Evolutionary conservation across 2,113 vertebrate species (phyloP).

Genomic region (Corydoras sp.): DNA sequence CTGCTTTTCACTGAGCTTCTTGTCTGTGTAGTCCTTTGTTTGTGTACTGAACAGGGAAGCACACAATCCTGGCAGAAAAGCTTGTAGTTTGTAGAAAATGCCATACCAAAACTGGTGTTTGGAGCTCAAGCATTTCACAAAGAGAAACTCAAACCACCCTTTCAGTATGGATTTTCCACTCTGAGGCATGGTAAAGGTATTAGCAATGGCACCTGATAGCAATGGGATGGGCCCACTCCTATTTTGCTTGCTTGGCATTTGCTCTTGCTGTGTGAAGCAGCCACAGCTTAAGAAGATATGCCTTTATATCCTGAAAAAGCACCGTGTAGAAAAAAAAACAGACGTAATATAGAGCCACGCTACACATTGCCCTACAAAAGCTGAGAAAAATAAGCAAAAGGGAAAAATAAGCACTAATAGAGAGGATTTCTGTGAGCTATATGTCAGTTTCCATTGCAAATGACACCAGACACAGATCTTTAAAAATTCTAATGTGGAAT

Average conservation of each 20-base stretch:
- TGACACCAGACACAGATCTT: too few species aligned
- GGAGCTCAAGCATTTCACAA: slow-evolving; percentile 30
- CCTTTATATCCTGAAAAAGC: slow-evolving; percentile 28
- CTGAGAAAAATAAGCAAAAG: too few species aligned
- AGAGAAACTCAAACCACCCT: slow-evolving; percentile 22
- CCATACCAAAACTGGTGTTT: slow-evolving; percentile 23
- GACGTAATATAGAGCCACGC: too few species aligned
- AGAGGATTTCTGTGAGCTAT: too few species aligned
- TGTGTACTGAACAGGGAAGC: slow-evolving; percentile 1
- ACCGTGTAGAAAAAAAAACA: background rate
- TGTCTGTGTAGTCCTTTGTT: background rate
- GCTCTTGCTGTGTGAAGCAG: slow-evolving; percentile 19
- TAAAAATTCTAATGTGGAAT: too few species aligned
- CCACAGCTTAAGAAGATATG: slow-evolving; percentile 18
- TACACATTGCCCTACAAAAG: too few species aligned
- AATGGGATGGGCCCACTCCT: slow-evolving; percentile 5
- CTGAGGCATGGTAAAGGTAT: slow-evolving; percentile 15
- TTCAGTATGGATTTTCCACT: slow-evolving; percentile 38
- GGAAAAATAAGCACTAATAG: too few species aligned
- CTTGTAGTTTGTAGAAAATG: slow-evolving; percentile 4
- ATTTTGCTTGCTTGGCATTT: slow-evolving; percentile 40
- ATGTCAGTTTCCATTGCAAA: too few species aligned
- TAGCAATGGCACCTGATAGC: too few species aligned
- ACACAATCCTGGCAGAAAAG: slow-evolving; percentile 13
- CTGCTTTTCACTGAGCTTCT: slow-evolving; percentile 9